Base-by-base conservation (phyloP, 2,797 vertebrate species). In the Novumbra hubbsi region DNA sequence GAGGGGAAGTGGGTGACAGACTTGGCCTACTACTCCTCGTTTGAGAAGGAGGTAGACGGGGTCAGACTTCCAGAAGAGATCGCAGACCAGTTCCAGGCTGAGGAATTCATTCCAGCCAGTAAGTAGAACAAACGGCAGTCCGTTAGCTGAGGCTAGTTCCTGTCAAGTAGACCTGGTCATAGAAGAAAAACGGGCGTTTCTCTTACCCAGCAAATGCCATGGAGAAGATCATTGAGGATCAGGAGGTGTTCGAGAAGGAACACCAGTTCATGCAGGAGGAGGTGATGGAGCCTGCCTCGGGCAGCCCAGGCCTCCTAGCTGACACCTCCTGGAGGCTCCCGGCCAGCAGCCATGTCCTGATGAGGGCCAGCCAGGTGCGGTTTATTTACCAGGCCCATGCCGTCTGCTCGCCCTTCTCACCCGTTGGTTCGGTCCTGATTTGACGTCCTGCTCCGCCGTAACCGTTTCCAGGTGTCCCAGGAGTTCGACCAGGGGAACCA, bases 1-100 rank as follows among this genome's bases (percentile, higher is more conserved):
- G 95, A 98, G 11, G 98, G 98, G 4, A 95, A 92, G 78, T 99
- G 98, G 98, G 98, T 99, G 79, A 99, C 98, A 21, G 96, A 99
- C 86, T 93, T 99, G 83, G 98, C 98, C 0, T 99, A 98, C 86
- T 99, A 96, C 70, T 95, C 95, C 24, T 93, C 96, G 21, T 98
- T 99, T 92, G 90, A 95, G 85, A 94, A 96, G 80, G 94, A 96
- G 76, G 67, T 91, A 65, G 87, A 91, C 65, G 79, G 72, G 28
- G 89, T 88, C 34, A 27, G 24, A 24, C 55, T 79, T 0, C 55
- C 83, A 14, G 73, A 86, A 12, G 86, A 92, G 45, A 41, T 75
- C 28, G 68, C 50, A 38, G 49, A 17, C 16, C 84, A 89, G 68
- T 85, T 91, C 75, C 83, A 88, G 82, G 78, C 88, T 11, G 96